Percentiles rank a stretch among this genome's conserved stretches.
These are phyloP conservation scores for Xyrichtys novacula DNA, from an alignment of 2,797 vertebrate genomes.

Conservation along the genomic window DNA sequence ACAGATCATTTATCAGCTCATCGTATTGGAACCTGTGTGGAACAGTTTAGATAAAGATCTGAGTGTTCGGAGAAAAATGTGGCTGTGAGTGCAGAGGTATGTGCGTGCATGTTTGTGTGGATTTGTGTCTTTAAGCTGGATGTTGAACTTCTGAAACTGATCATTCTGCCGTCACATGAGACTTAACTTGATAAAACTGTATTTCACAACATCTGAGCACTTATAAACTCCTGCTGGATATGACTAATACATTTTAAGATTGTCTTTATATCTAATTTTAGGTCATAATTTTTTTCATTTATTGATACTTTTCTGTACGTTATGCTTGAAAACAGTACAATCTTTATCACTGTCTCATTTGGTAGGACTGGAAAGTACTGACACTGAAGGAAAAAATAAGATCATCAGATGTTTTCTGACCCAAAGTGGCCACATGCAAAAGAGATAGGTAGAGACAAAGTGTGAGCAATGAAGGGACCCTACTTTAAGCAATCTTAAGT, in stretches of 20 bases:
- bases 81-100: constrained; percentile 12
- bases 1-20: constrained; percentile 36
- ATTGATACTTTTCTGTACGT: no score
- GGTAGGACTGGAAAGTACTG: no score
- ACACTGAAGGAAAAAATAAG: no score
- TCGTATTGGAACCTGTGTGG: constrained; percentile 36
- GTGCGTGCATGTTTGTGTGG: not conserved
- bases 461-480: no score
- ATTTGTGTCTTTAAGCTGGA: not conserved
- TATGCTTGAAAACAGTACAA: no score
- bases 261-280: constrained; percentile 4
- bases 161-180: constrained; percentile 13
- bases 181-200: not conserved
- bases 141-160: constrained; percentile 15
- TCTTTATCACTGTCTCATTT: no score
- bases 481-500: no score
- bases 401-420: no score
- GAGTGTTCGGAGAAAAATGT: constrained; percentile 31
- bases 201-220: not conserved
- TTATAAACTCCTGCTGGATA: not conserved
- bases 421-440: no score
- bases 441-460: no score
- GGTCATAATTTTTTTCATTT: no score
- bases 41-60: constrained; percentile 55
- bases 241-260: not conserved